These are phyloP conservation scores for Lithosia quadra DNA, from an alignment of 2,888 invertebrate species.

Conservation along the genomic window DNA sequence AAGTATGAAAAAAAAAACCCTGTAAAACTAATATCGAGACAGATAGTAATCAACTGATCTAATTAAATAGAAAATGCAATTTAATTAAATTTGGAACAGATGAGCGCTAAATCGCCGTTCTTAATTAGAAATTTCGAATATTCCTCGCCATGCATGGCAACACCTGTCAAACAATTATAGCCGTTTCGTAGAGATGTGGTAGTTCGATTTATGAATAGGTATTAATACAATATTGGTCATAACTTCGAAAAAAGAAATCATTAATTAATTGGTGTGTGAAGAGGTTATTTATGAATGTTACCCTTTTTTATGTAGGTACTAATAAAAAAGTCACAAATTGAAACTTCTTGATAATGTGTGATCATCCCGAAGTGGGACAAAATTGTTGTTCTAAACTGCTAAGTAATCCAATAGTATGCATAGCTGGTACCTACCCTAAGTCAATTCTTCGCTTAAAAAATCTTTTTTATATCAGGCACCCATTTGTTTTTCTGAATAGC, in stretches of 20 bases:
- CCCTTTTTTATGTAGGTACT: no score
- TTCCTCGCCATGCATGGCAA: not conserved
- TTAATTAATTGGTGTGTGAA: not conserved
- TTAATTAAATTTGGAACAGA: conserved; percentile 59
- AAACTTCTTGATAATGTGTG: no score
- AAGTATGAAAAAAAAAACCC: no score
- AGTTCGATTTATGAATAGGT: no score
- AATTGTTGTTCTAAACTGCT: not conserved
- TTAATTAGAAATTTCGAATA: not conserved
- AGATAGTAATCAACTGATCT: not conserved
- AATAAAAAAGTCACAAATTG: no score
- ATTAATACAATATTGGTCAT: no score
- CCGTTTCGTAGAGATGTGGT: not conserved
- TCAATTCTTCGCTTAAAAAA: not conserved
- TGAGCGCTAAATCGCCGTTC: not conserved
- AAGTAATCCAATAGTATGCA: not conserved
- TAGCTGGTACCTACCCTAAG: no score
- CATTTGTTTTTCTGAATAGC: not conserved
- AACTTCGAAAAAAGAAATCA: no score
- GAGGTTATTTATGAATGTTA: not conserved
- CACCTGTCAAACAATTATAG: not conserved
- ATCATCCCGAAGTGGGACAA: not conserved
- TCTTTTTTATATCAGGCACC: not conserved
- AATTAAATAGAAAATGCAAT: conserved; percentile 56
- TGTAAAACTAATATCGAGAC: not conserved